Evolutionary conservation across 1,140 invertebrate genomes (phyloP), one percentile per base, ranked within the genome.

Genomic region (Teleopsis dalmanni): DNA sequence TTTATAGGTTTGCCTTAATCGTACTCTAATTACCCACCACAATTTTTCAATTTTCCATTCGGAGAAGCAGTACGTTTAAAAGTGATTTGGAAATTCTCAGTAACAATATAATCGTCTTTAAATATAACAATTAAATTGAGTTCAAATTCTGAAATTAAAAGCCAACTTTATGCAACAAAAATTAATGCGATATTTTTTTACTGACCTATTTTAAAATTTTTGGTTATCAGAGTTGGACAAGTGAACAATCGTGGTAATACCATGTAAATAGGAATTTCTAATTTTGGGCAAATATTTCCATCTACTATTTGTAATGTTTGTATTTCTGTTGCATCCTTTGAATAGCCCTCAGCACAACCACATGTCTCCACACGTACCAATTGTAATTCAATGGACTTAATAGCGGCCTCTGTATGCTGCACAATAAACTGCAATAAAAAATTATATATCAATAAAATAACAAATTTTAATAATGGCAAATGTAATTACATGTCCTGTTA

Each of bases 291-390:
- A 36, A 95, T 81, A 74, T 96, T 90, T 19, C 94, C 94, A 68
- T 94, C 91, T 3, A 89, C 91, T 52, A 98, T 88, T 78, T 98
- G 94, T 70, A 97, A 95, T 69, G 95, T 97, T 76, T 96, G 94
- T 57, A 98, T 93, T 78, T 98, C 95, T 3, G 94, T 97, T 3
- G 91, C 92, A 77, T 98, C 93, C 76, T 84, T 84, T 4, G 92
- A 87, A 74, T 88, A 95, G 35, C 92, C 94, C 73, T 97, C 94
- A 1, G 88, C 85, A 75, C 90, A 94, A 31, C 93, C 94, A 72
- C 93, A 96, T 0, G 93, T 96, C 73, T 98, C 95, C 3, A 97
- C 90, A 38, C 95, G 76, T 1, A 96, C 88, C 36, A 98, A 75
- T 69, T 98, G 95, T 48, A 98, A 70, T 72, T 98, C 95, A 49